Evolutionary conservation across 2,797 vertebrate species (phyloP).

Genomic region (Podarcis siculus): DNA sequence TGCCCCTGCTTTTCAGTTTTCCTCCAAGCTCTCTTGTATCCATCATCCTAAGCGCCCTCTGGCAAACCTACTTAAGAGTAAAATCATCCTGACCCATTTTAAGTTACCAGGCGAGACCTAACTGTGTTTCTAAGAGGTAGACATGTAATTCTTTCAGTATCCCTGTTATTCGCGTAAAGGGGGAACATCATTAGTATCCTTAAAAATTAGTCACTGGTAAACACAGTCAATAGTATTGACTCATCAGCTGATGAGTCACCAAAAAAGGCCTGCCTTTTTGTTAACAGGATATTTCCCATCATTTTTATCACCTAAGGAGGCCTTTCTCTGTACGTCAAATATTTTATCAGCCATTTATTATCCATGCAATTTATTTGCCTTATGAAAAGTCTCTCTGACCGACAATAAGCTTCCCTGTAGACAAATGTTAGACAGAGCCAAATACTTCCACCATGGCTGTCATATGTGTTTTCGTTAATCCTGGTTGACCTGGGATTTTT

Average conservation of each 20-base stretch:
- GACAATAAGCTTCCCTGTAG: not conserved
- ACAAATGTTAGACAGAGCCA: not conserved
- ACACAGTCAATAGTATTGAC: not conserved
- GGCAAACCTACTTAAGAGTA: not conserved
- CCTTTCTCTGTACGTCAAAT: not conserved
- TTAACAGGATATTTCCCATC: too few relatives aligned
- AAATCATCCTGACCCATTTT: not conserved
- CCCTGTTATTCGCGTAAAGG: not conserved
- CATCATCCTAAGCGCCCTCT: too few relatives aligned
- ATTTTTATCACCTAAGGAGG: not conserved
- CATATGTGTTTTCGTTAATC: not conserved
- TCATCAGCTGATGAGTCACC: not conserved
- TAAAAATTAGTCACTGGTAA: not conserved
- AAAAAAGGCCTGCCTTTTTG: not conserved
- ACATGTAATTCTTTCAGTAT: not conserved
- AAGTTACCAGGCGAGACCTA: not conserved
- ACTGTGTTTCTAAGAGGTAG: too few relatives aligned
- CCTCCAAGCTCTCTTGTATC: too few relatives aligned
- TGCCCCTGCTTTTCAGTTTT: too few relatives aligned
- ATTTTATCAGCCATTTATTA: not conserved
- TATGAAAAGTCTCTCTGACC: not conserved
- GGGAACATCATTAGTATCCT: not conserved
- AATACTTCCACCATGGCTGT: not conserved
- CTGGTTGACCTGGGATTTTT: not conserved
- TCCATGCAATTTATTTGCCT: not conserved